These are phyloP conservation scores for Hyperoodon ampullatus DNA, from an alignment of 2,113 vertebrate species.

Conservation along the genomic window DNA sequence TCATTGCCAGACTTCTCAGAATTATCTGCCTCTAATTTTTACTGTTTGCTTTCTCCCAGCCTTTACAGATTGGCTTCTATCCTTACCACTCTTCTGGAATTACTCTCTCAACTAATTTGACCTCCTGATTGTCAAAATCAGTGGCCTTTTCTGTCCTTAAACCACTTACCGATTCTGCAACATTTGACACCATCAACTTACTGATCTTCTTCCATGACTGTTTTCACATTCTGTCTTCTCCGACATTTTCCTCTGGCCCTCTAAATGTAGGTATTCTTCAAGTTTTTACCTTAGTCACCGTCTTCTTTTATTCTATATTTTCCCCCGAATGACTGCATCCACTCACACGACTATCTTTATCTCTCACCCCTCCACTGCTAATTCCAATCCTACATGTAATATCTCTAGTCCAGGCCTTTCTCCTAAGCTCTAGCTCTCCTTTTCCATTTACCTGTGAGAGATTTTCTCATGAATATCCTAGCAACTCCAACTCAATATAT, in stretches of 20 bases:
- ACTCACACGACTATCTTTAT: background rate
- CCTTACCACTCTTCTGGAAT: background rate
- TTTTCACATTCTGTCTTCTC: background rate
- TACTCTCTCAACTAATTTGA: background rate
- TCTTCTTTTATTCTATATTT: background rate
- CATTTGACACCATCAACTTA: background rate
- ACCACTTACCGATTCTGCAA: background rate
- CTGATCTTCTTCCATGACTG: background rate
- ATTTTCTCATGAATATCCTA: constrained; percentile 18
- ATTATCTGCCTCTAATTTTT: background rate
- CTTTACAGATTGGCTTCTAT: background rate
- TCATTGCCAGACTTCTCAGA: background rate
- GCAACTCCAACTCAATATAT: background rate
- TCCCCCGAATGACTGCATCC: background rate
- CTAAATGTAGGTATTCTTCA: background rate
- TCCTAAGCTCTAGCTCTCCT: background rate
- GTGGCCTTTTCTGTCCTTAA: background rate
- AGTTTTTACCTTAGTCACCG: background rate
- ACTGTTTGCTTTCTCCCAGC: background rate
- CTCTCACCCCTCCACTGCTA: background rate
- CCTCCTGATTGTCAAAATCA: background rate
- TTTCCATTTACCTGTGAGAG: background rate
- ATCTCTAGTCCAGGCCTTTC: background rate
- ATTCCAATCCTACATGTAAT: background rate
- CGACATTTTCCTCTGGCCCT: background rate